phyloP scores from a whole-genome alignment of 2,113 vertebrate species.

The Orcinus orca region DNA sequence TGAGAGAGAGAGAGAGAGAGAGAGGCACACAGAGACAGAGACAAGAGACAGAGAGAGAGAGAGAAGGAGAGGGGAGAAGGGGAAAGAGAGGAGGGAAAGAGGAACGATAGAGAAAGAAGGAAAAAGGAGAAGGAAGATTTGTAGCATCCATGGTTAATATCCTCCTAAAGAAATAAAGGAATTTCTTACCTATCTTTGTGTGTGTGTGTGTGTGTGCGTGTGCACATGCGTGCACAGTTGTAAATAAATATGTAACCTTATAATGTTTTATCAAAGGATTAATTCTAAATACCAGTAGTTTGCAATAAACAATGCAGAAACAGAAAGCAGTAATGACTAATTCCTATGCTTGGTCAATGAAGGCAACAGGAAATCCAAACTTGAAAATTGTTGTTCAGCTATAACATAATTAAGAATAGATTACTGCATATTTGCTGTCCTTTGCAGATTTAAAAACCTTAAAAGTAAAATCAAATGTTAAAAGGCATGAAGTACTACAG shows the following conservation, averaged over 20 bases:
- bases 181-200: not conserved
- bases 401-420: slow-evolving; percentile 66
- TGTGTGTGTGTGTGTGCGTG: not conserved
- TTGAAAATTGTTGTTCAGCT: slow-evolving; percentile 57
- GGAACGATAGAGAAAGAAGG: not conserved
- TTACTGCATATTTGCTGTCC: slow-evolving; percentile 27
- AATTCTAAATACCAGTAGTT: slow-evolving; percentile 60
- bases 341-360: slow-evolving; percentile 57
- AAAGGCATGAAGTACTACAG: not conserved
- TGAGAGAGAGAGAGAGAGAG: not conserved
- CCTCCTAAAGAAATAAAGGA: not conserved
- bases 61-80: not conserved
- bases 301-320: slow-evolving; percentile 51
- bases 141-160: not conserved
- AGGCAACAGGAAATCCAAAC: slow-evolving; percentile 46
- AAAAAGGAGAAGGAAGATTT: not conserved
- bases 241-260: slow-evolving; percentile 42
- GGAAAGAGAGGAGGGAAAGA: not conserved
- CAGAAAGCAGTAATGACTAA: slow-evolving; percentile 58
- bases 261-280: slow-evolving; percentile 47
- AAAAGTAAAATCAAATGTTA: slow-evolving; percentile 45
- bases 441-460: slow-evolving; percentile 50
- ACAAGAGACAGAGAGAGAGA: not conserved
- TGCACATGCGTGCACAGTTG: not conserved
- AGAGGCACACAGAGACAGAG: not conserved